Evolutionary conservation across 2,113 vertebrate species (phyloP), one percentile per base, ranked within the genome.

Genomic region (Martes martes): DNA sequence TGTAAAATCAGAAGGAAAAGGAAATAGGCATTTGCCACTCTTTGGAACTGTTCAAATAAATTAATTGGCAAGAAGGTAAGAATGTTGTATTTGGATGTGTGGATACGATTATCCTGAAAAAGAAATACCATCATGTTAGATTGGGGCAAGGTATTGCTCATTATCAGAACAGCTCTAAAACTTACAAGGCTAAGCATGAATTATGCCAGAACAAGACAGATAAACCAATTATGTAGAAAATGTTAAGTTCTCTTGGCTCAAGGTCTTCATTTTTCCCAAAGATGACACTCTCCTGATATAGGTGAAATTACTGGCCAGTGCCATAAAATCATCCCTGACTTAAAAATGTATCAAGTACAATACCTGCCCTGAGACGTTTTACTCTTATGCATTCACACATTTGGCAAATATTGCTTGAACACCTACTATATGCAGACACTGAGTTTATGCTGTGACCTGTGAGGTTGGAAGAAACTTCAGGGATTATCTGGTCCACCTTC

Each of bases 21-120:
- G 84, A 99, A 99, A 98, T 98, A 99, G 16, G 97, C 97, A 95
- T 99, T 99, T 89, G 99, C 99, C 95, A 99, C 99, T 82, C 99
- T 98, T 94, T 99, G 99, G 95, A 99, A 99, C 94, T 99, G 99
- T 96, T 99, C 99, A 97, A 99, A 99, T 97, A 99, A 98, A 96
- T 99, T 99, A 93, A 99, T 97, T 83, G 99, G 99, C 98, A 99
- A 98, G 97, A 99, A 99, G 92, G 99, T 99, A 81, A 99, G 93
- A 86, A 99, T 50, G 95, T 98, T 99, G 97, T 99, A 99, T 91
- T 99, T 99, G 67, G 98, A 99, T 18, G 99, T 99, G 88, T 98
- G 99, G 95, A 99, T 99, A 67, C 98, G 98, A 98, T 99, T 99
- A 97, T 98, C 99, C 99, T 99, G 95, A 36, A 97, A 97, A 93